phyloP scores from a whole-genome alignment of 2,113 vertebrate species.

The Podiceps cristatus region DNA sequence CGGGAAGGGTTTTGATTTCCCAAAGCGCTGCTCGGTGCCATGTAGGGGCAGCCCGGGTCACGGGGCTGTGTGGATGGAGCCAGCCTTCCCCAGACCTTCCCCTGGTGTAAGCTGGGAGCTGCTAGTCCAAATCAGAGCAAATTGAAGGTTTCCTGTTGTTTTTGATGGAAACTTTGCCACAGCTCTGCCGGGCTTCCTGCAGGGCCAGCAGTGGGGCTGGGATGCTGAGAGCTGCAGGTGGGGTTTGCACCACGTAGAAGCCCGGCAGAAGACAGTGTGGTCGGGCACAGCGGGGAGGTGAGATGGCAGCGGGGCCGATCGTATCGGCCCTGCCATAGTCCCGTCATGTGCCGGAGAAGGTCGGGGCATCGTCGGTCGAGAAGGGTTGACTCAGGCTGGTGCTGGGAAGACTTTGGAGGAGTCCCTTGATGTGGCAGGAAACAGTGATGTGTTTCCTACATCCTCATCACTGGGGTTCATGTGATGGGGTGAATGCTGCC shows the following conservation, averaged over 20 bases:
- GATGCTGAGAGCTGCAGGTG: rapidly evolving
- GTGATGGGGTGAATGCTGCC: not conserved
- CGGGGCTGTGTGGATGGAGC: not conserved
- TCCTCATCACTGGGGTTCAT: rapidly evolving
- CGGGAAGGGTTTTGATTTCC: not conserved
- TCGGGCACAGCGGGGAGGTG: rapidly evolving
- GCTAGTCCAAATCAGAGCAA: not conserved
- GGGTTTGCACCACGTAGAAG: not conserved
- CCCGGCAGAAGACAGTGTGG: rapidly evolving
- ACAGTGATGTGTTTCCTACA: not conserved
- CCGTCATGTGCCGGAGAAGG: not conserved
- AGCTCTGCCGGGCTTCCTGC: not conserved
- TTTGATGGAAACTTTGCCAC: not conserved
- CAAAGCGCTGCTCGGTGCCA: rapidly evolving
- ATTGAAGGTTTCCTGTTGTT: constrained; percentile 10
- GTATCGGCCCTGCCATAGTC: rapidly evolving
- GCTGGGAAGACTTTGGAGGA: not conserved
- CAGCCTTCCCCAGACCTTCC: not conserved
- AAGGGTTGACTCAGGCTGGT: rapidly evolving
- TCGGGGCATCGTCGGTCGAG: rapidly evolving
- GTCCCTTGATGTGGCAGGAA: not conserved
- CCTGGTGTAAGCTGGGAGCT: not conserved
- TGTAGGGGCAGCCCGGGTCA: not conserved
- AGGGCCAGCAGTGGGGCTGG: not conserved
- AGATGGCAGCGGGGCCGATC: rapidly evolving